These are phyloP conservation scores for Oscheius sp. DNA, from an alignment of 2,888 invertebrate genomes.

Conservation along the genomic window DNA sequence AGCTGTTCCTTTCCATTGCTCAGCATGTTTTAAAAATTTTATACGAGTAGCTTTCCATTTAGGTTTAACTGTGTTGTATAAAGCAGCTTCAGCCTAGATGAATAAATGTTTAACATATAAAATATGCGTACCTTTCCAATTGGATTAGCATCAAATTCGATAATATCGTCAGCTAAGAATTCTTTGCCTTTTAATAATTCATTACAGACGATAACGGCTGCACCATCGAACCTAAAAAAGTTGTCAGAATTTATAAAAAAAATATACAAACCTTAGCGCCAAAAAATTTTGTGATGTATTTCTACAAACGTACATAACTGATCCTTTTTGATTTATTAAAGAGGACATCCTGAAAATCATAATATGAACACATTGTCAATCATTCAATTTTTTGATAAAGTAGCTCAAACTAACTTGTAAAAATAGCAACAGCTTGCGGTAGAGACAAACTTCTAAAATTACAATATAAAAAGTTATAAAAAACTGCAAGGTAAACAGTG, in stretches of 20 bases:
- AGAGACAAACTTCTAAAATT: background rate
- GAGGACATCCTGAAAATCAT: conserved; percentile 22
- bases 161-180: conserved; percentile 33
- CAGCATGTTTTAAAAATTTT: conserved; percentile 44
- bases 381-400: background rate
- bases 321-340: conserved; percentile 28
- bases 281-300: conserved; percentile 31
- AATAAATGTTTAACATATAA: background rate
- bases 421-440: background rate
- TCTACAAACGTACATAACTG: conserved; percentile 32
- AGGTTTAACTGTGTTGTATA: conserved; percentile 31
- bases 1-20: conserved; percentile 41
- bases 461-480: no score
- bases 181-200: conserved; percentile 28
- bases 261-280: conserved; percentile 27
- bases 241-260: background rate
- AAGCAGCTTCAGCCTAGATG: conserved; percentile 23
- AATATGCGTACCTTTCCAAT: conserved; percentile 21
- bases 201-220: conserved; percentile 32
- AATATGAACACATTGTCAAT: background rate
- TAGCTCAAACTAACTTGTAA: background rate
- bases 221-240: conserved; percentile 33
- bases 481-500: no score
- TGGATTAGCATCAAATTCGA: conserved; percentile 35
- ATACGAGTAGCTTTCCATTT: conserved; percentile 36